These are phyloP conservation scores for Ascidia mentula DNA, from an alignment of 23 tunicate species.

Conservation along the genomic window DNA sequence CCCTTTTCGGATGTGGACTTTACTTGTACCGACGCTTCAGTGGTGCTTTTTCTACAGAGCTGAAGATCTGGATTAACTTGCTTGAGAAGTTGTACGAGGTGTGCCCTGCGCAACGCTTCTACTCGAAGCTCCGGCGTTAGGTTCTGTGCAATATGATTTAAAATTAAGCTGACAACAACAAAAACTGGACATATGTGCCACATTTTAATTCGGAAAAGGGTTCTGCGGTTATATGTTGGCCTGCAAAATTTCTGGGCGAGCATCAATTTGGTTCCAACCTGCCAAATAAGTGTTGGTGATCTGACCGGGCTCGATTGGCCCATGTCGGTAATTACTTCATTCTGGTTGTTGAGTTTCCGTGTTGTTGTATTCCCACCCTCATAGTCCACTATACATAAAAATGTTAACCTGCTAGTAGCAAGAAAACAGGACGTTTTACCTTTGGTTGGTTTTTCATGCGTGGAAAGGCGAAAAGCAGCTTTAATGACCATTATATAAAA, in stretches of 20 bases:
- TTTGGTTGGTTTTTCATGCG: constrained; percentile 13
- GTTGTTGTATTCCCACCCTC: background rate
- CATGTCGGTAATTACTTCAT: background rate
- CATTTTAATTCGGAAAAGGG: background rate
- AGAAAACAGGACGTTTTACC: too few species aligned
- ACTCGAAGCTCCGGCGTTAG: constrained; percentile 54
- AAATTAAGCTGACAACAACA: too few species aligned
- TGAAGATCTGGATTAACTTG: constrained; percentile 88
- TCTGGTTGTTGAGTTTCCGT: background rate
- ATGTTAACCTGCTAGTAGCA: too few species aligned
- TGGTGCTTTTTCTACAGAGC: constrained; percentile 52
- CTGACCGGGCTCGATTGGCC: background rate
- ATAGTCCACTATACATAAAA: background rate
- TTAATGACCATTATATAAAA: constrained; percentile 15
- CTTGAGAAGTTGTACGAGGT: constrained; percentile 58
- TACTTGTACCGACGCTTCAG: constrained; percentile 18
- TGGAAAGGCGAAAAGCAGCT: constrained; percentile 32
- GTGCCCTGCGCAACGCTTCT: constrained; percentile 52
- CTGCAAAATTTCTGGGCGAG: background rate
- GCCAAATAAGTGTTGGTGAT: background rate
- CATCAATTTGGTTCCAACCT: background rate
- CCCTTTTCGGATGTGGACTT: constrained; percentile 56
- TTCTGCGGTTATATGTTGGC: background rate
- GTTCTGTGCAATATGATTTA: constrained; percentile 42
- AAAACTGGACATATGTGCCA: background rate